phyloP scores from a whole-genome alignment of 2,113 vertebrate species.

The Rhabdornis inornatus region DNA sequence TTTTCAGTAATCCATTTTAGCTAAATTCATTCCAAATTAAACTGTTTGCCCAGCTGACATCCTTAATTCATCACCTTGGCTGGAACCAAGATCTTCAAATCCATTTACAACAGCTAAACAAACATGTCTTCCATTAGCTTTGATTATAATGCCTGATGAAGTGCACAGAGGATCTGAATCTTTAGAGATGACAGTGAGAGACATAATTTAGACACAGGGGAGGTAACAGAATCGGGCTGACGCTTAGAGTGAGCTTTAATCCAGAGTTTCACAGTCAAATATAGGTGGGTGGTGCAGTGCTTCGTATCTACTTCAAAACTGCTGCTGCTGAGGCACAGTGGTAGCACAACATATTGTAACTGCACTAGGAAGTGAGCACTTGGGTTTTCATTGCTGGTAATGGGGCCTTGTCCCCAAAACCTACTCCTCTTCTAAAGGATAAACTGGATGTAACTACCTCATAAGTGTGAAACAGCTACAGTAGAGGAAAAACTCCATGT shows the following conservation, averaged over 20 bases:
- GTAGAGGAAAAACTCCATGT: neutral
- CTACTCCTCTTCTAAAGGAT: neutral
- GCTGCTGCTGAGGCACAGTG: neutral
- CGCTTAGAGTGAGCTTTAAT: neutral
- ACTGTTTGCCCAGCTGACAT: neutral
- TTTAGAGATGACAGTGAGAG: neutral
- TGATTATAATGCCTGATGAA: neutral
- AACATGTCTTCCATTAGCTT: conserved; percentile 1
- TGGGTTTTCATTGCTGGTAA: neutral
- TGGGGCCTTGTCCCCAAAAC: neutral
- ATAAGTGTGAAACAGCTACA: neutral
- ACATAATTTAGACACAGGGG: neutral
- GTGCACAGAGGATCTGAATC: neutral
- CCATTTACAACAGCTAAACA: neutral
- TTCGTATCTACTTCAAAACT: neutral
- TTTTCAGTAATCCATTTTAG: neutral
- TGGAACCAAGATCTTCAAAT: neutral
- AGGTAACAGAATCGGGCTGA: neutral
- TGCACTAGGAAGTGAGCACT: neutral
- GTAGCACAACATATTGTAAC: neutral
- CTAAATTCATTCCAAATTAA: conserved; percentile 12
- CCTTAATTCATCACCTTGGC: conserved; percentile 1
- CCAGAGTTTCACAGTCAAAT: neutral
- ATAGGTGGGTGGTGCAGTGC: neutral
- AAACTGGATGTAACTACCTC: neutral